Evolutionary conservation across 2,888 invertebrate species (phyloP).

Genomic region (Zonitis immaculata): DNA sequence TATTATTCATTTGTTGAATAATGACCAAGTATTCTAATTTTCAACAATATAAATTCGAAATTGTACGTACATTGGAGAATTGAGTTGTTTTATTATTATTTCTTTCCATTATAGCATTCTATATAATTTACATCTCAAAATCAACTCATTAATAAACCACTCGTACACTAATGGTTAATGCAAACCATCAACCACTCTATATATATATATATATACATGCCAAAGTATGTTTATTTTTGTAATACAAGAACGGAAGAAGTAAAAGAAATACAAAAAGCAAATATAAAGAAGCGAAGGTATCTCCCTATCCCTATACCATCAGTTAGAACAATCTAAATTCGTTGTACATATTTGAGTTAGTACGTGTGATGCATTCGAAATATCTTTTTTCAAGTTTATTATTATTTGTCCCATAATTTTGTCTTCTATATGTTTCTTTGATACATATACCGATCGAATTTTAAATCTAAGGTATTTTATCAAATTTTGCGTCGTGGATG

Average conservation of each 20-base stretch:
- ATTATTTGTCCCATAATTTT: background rate
- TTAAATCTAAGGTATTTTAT: too few relatives aligned
- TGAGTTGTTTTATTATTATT: too few relatives aligned
- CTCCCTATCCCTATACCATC: too few relatives aligned
- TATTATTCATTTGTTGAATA: too few relatives aligned
- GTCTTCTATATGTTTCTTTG: constrained; percentile 3
- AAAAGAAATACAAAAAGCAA: background rate
- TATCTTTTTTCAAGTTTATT: constrained; percentile 1
- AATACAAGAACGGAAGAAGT: background rate
- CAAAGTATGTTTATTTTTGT: background rate
- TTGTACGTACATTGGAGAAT: background rate
- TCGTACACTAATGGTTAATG: background rate
- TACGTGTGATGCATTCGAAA: constrained; percentile 13
- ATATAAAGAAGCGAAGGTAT: background rate
- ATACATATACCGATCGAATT: constrained; percentile 9
- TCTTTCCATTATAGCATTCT: too few relatives aligned
- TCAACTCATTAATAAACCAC: background rate
- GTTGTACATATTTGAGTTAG: constrained; percentile 14
- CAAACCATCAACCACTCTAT: background rate
- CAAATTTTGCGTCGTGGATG: too few relatives aligned
- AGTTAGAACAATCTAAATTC: constrained; percentile 11
- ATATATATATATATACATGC: too few relatives aligned
- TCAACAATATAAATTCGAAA: background rate
- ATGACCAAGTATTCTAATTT: too few relatives aligned
- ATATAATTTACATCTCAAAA: background rate